A percentile compares a stretch with the other conserved stretches of the same genome.
Conservation (phyloP, 2,113 vertebrate genomes). For the Chloroceryle aenea region DNA sequence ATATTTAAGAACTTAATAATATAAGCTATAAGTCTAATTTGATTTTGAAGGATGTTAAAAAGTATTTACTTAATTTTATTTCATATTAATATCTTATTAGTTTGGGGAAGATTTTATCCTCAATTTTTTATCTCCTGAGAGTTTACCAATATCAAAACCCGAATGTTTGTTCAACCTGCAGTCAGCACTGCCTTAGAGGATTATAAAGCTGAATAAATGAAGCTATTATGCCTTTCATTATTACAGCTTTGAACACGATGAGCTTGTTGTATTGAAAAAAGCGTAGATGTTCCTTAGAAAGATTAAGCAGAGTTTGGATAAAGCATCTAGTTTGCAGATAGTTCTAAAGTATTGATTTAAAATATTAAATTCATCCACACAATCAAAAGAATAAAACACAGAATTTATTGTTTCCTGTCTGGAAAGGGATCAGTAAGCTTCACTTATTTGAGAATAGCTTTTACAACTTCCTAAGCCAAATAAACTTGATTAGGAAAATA, state of each 20-base stretch:
- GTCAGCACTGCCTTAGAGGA: constrained; percentile 9
- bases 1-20: background rate
- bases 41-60: background rate
- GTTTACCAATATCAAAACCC: background rate
- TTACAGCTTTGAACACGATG: background rate
- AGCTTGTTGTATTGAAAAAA: background rate
- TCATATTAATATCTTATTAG: background rate
- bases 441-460: constrained; percentile 34
- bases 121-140: background rate
- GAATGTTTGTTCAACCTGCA: constrained; percentile 26
- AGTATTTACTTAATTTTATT: constrained; percentile 27
- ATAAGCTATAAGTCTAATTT: background rate
- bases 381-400: background rate
- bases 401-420: background rate
- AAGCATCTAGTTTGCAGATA: background rate
- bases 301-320: background rate
- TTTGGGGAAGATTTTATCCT: background rate
- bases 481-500: constrained; percentile 26
- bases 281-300: background rate
- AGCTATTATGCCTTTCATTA: constrained; percentile 10
- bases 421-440: background rate
- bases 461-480: background rate
- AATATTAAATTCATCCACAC: background rate
- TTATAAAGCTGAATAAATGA: constrained; percentile 46
- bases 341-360: constrained; percentile 27